A percentile compares a stretch with the other conserved stretches of the same genome.
phyloP scores from a whole-genome alignment of 2,113 vertebrate species.

The Numida meleagris region DNA sequence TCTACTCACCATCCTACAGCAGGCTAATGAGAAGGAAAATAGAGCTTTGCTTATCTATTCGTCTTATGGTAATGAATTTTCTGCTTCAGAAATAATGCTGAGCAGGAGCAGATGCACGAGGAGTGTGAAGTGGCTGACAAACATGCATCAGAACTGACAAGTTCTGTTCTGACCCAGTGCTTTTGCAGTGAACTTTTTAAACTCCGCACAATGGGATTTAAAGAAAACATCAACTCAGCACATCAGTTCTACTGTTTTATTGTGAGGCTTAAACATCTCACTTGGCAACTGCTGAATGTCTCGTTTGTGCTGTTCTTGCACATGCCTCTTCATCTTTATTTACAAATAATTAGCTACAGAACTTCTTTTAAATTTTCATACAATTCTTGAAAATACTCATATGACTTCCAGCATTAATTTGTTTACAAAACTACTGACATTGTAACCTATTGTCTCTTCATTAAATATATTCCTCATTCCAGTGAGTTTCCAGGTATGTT shows the following conservation, averaged over 20 bases:
- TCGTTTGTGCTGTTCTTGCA: conserved; percentile 41
- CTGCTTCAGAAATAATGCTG: neutral
- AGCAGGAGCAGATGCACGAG: neutral
- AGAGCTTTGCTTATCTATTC: neutral
- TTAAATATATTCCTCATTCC: neutral
- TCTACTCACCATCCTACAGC: neutral
- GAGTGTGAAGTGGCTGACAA: neutral
- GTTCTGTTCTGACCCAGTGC: conserved; percentile 1
- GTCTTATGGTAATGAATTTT: neutral
- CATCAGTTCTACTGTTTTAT: neutral
- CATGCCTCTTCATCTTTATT: neutral
- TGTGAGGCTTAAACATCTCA: neutral
- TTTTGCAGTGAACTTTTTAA: conserved; percentile 38
- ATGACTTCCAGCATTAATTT: neutral
- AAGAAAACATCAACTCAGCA: conserved; percentile 38
- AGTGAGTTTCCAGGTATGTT: neutral
- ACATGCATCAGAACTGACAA: conserved; percentile 4
- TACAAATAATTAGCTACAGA: neutral
- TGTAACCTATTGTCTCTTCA: neutral
- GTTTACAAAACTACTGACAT: neutral
- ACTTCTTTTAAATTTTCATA: neutral
- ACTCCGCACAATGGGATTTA: conserved; percentile 1
- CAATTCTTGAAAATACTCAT: neutral
- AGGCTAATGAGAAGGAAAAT: conserved; percentile 16
- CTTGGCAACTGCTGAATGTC: conserved; percentile 39